These are phyloP conservation scores for Microplitis deprimator DNA, from an alignment of 2,888 invertebrate species.

Conservation along the genomic window DNA sequence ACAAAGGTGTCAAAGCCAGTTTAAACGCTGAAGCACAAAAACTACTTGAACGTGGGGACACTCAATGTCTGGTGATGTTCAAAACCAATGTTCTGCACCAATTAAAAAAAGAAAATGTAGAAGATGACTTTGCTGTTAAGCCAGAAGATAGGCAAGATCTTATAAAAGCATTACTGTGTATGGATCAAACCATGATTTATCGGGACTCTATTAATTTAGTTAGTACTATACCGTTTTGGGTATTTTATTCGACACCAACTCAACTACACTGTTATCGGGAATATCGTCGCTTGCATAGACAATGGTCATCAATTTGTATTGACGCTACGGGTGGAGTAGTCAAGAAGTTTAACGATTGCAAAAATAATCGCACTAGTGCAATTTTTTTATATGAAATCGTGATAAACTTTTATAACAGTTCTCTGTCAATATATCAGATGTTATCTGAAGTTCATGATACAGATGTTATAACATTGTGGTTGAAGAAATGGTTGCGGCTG, in stretches of 20 bases:
- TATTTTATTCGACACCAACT: not conserved
- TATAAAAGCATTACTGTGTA: not conserved
- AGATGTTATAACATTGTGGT: not conserved
- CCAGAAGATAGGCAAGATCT: not conserved
- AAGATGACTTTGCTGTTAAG: not conserved
- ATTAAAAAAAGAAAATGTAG: not conserved
- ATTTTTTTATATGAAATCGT: not conserved
- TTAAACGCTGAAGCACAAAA: not conserved
- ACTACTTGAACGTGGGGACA: not conserved
- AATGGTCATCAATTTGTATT: not conserved
- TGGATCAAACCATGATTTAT: not conserved
- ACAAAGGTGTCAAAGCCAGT: not conserved
- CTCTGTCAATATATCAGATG: not conserved
- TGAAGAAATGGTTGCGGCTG: not conserved
- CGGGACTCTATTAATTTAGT: not conserved
- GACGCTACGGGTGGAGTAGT: not conserved
- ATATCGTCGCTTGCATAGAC: not conserved
- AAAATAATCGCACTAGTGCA: not conserved
- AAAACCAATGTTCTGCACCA: not conserved
- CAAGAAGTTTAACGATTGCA: not conserved
- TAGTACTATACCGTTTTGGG: not conserved
- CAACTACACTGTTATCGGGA: not conserved
- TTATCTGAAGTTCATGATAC: conserved; percentile 3
- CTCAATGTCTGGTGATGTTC: not conserved
- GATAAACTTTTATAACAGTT: not conserved